Evolutionary conservation across 1,140 invertebrate genomes (phyloP), one percentile per base, ranked within the genome.

Genomic region (Drosophila dunni): DNA sequence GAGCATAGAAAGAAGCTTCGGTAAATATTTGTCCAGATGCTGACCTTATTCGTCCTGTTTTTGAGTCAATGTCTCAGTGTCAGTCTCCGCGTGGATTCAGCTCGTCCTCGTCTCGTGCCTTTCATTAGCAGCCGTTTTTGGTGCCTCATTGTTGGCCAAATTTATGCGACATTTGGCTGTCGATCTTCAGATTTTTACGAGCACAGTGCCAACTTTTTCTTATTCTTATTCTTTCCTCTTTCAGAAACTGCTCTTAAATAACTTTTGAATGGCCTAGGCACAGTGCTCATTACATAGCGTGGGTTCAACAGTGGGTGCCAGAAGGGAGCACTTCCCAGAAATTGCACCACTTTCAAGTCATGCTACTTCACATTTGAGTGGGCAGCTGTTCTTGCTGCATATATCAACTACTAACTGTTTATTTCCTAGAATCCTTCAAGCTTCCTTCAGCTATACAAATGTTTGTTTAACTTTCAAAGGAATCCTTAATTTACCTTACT

Each of bases 1-100:
- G 81, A 75, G 77, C 24, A 20, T 9, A 42, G 46, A 29, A 8
- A 40, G 76, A 78, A 88, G 83, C 83, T 88, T 89, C 79, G 63
- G 77, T 78, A 83, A 88, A 88, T 89, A 88, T 88, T 88, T 88
- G 83, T 74, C 80, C 83, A 88, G 83, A 83, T 88, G 83, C 73
- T 48, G 70, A 33, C 15, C 51, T 42, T 54, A 13, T 57, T 13
- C 36, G 11, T 40, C n/a, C 38, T 20, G 29, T 20, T 34, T 29
- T 29, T 0, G 38, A 34, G 61, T 38, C 45, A 11, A 4, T 33
- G 20, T 13, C 20, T 51, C 24, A 7, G 34, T 48, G 13, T 17
- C 61, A 11, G 11, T 54, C 56, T 10, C 15, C 0, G 11, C 17
- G 29, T 38, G 20, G 17, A 34, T 29, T 8, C 36, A 64, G 46